Conservation (phyloP, 1,140 invertebrate species). For the Rhagoletis pomonella region DNA sequence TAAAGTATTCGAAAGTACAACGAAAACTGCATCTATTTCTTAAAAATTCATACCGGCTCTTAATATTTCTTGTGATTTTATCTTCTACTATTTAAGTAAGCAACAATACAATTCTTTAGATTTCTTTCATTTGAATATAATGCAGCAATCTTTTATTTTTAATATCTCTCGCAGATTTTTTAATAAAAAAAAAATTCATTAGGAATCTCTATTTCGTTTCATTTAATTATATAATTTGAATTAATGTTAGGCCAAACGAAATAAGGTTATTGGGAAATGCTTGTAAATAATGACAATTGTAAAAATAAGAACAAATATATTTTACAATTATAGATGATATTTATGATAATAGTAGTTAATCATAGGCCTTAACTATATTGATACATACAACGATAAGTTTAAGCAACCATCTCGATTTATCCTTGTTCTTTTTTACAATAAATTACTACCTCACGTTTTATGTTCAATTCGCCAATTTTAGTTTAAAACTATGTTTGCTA, state of each 20-base stretch:
- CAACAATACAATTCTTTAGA: background rate
- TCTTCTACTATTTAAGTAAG: background rate
- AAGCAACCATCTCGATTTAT: constrained; percentile 10
- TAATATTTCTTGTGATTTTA: too few species aligned
- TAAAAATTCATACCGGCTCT: too few species aligned
- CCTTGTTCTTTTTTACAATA: background rate
- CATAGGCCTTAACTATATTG: constrained; percentile 31
- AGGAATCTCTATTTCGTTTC: background rate
- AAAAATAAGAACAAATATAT: constrained; percentile 31
- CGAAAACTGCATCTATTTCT: too few species aligned
- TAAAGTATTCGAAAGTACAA: too few species aligned
- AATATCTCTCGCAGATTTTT: background rate
- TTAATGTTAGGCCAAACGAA: constrained; percentile 31
- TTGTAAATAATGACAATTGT: background rate
- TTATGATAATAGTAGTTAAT: constrained; percentile 14
- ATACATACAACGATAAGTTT: constrained; percentile 44
- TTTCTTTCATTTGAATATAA: constrained; percentile 19
- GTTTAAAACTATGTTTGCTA: constrained; percentile 27
- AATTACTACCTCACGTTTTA: background rate
- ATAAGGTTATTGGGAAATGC: constrained; percentile 15
- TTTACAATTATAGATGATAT: constrained; percentile 24
- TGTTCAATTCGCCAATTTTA: background rate
- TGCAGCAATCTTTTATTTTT: constrained; percentile 45
- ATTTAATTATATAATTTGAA: background rate
- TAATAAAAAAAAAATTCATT: background rate